Evolutionary conservation across 2,888 invertebrate genomes (phyloP), one percentile per base, ranked within the genome.

Genomic region (Lasioglossum morio): DNA sequence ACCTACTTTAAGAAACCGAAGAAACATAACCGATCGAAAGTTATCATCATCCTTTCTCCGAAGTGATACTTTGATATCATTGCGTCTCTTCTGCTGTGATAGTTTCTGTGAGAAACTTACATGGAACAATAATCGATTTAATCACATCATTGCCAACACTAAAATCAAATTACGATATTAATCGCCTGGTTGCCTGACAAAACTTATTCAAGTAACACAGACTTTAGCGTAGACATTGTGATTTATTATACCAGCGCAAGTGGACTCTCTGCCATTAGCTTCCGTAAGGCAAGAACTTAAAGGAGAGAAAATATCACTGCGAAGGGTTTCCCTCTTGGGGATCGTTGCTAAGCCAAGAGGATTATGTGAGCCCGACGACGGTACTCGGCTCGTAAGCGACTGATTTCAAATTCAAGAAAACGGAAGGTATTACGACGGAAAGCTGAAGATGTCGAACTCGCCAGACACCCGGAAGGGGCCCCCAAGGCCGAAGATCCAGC

Each of bases 401-500:
- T 37, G 40, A 70, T n/a, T 40, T 40, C 4, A 14, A 70, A 40
- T 40, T 70, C 14, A 8, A 10, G 7, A 34, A 43, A 5, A 19
- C 12, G 69, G 34, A 23, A n/a, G 23, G 4, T n/a, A 4, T 12
- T n/a, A 37, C 23, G 40, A 40, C 2, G 14, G 14, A 10, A 40
- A 70, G 5, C 0, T 23, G 73, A 91, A 84, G 80, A 94, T 94
- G 94, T 94, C 94, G 81, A 90, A 86, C 73, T 92, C 93, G 60
- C 92, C 94, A 27, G 88, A 86, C 72, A 80, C 86, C 4, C 87
- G 90, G 46, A 92, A 92, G 80, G 69, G 90, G 48, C 93, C 94
- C 5, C 92, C 92, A 2, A 92, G 94, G 88, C 94, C 95, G 60
- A 94, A 93, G 81, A 94, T 95, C 79, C 93, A 93, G 8, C 91